Evolutionary conservation across 2,888 invertebrate genomes (phyloP).

Genomic region (Chloroclystis v-ata): DNA sequence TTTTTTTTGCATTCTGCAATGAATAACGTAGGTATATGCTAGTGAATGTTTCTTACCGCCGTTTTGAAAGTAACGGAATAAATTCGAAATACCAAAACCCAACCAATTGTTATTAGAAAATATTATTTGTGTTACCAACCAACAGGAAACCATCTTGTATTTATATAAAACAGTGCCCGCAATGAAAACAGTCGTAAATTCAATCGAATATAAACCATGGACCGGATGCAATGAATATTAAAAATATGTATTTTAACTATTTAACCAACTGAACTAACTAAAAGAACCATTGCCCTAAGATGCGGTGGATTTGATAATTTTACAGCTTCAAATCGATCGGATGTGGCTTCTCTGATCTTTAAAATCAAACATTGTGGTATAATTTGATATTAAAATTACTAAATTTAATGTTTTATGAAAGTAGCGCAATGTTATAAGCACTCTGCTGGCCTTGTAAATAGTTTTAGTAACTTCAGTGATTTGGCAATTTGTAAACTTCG

Average conservation of each 20-base stretch:
- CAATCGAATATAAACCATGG: conserved; percentile 70
- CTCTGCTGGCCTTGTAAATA: conserved; percentile 24
- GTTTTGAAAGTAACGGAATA: background rate
- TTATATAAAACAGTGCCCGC: conserved; percentile 73
- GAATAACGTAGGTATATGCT: too few relatives aligned
- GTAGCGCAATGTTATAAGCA: conserved; percentile 26
- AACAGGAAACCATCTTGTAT: conserved; percentile 71
- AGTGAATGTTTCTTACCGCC: too few relatives aligned
- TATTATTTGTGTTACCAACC: conserved; percentile 65
- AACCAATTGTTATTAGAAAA: conserved; percentile 68
- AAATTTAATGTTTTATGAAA: conserved; percentile 37
- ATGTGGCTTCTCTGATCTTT: conserved; percentile 57
- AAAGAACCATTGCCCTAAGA: conserved; percentile 44
- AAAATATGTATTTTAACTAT: conserved; percentile 55
- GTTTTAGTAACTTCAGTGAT: background rate
- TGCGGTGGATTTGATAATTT: conserved; percentile 62
- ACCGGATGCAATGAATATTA: conserved; percentile 70
- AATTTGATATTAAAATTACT: conserved; percentile 36
- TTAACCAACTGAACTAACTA: conserved; percentile 57
- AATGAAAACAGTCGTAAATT: conserved; percentile 76
- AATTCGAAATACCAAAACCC: conserved; percentile 10
- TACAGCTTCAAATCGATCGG: conserved; percentile 59
- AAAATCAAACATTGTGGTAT: conserved; percentile 52
- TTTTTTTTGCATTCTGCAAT: too few relatives aligned
- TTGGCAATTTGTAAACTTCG: background rate